Percentiles rank a stretch among this genome's conserved stretches.
Conservation (phyloP, 2,888 invertebrate genomes). For the Cylindroiulus punctatus region DNA sequence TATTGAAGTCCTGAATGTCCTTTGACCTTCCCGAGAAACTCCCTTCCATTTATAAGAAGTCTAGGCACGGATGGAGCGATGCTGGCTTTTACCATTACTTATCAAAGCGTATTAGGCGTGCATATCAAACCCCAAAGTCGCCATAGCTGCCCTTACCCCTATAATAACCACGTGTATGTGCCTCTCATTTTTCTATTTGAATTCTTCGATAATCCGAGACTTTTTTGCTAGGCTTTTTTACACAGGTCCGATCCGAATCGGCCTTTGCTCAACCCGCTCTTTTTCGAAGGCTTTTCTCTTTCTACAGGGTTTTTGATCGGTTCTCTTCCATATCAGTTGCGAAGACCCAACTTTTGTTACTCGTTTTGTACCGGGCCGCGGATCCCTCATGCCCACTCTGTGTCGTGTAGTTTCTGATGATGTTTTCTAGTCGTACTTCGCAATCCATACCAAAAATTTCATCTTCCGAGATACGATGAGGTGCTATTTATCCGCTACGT, state of each 20-base stretch:
- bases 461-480: not conserved
- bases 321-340: not conserved
- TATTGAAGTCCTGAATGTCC: not conserved
- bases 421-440: not conserved
- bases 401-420: not conserved
- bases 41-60: not conserved
- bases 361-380: not conserved
- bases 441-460: constrained; percentile 2
- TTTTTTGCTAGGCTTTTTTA: constrained; percentile 2
- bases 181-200: not conserved
- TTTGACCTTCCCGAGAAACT: not conserved
- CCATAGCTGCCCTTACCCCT: not conserved
- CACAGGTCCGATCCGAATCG: not conserved
- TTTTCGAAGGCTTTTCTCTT: not conserved
- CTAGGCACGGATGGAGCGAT: not conserved
- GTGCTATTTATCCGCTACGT: not conserved
- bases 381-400: not conserved
- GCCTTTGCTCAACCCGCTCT: constrained; percentile 11
- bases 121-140: not conserved
- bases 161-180: not conserved
- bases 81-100: not conserved
- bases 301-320: constrained; percentile 27
- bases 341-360: not conserved
- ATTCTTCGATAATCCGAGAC: not conserved
- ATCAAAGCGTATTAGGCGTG: not conserved